phyloP scores from a whole-genome alignment of 1,140 invertebrate species.

The Bactericera cockerelli region DNA sequence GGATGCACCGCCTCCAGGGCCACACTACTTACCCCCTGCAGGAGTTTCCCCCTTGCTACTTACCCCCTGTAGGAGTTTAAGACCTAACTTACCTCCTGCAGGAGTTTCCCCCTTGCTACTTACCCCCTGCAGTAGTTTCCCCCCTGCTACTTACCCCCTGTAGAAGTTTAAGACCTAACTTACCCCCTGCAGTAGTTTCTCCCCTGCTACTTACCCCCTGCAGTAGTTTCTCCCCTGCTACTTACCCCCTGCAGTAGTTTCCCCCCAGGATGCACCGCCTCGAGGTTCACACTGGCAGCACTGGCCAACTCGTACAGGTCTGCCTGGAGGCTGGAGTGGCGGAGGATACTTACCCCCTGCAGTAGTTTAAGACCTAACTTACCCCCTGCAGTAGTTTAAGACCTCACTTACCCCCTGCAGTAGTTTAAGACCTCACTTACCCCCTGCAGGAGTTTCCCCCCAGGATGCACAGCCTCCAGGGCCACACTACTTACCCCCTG shows the following conservation, averaged over 20 bases:
- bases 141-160: constrained; percentile 56
- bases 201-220: constrained; percentile 55
- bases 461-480: constrained; percentile 65
- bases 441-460: constrained; percentile 58
- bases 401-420: too few species aligned
- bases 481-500: constrained; percentile 53
- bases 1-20: constrained; percentile 67
- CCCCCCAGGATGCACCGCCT: too few species aligned
- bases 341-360: constrained; percentile 52
- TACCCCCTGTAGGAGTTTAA: too few species aligned
- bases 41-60: too few species aligned
- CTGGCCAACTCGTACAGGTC: constrained; percentile 57
- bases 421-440: too few species aligned
- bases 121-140: constrained; percentile 58
- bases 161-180: constrained; percentile 58
- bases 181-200: too few species aligned
- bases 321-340: constrained; percentile 42
- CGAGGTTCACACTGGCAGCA: constrained; percentile 47
- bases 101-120: constrained; percentile 52
- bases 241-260: too few species aligned
- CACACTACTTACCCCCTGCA: too few species aligned
- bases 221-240: constrained; percentile 56
- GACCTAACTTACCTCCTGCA: constrained; percentile 54
- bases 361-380: constrained; percentile 59
- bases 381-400: too few species aligned